Evolutionary conservation across 1,140 invertebrate genomes (phyloP).

Genomic region (Spodoptera litura): DNA sequence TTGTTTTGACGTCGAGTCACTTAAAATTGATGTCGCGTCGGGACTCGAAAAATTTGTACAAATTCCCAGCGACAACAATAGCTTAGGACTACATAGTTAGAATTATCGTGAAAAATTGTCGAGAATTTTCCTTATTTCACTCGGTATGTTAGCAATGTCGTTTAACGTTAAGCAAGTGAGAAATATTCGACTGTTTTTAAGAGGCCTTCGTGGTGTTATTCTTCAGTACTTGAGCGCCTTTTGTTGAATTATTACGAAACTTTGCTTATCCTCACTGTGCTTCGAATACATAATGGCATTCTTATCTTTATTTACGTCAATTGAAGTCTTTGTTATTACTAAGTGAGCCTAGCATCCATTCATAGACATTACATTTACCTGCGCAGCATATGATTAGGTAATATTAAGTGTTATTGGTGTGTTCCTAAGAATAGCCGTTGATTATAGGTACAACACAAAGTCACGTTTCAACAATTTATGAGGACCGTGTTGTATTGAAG

Average conservation of each 20-base stretch:
- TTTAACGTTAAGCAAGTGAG: constrained; percentile 1
- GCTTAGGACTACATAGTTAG: not conserved
- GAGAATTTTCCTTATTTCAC: not conserved
- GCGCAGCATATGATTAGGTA: constrained; percentile 12
- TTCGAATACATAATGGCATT: constrained; percentile 24
- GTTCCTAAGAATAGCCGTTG: constrained; percentile 5
- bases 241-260: constrained; percentile 21
- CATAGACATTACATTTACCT: constrained; percentile 22
- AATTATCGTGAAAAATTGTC: constrained; percentile 5
- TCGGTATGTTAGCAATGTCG: constrained; percentile 9
- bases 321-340: constrained; percentile 23
- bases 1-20: not conserved
- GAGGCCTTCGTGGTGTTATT: not conserved
- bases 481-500: constrained; percentile 7
- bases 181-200: not conserved
- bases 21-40: not conserved
- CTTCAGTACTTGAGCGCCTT: not conserved
- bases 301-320: constrained; percentile 33
- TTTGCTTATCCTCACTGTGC: not conserved
- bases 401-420: not conserved
- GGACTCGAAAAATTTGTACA: not conserved
- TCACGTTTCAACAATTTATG: constrained; percentile 33
- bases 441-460: not conserved
- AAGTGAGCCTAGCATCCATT: constrained; percentile 24
- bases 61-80: not conserved